These are phyloP conservation scores for Epizoanthus illoricatus DNA, from an alignment of 92 coral and sea anemone genomes.

Conservation along the genomic window DNA sequence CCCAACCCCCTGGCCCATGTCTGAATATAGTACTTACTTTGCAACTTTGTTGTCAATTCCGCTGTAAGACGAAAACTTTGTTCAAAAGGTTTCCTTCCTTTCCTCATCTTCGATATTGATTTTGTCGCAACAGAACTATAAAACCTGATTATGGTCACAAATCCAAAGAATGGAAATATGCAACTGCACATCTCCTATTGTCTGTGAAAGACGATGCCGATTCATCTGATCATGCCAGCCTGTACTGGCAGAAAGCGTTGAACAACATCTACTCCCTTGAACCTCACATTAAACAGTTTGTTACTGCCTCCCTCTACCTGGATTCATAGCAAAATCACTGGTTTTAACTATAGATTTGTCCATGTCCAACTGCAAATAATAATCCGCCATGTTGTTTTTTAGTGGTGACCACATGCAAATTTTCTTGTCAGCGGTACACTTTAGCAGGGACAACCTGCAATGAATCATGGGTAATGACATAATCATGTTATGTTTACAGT, in stretches of 20 bases:
- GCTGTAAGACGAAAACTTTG: constrained; percentile 1
- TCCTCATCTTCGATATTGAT: constrained; percentile 2
- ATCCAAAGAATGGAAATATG: neutral
- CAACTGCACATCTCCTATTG: neutral
- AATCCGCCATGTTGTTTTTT: constrained; percentile 10
- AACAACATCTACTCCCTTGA: too few species aligned
- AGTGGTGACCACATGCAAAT: neutral
- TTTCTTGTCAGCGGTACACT: constrained; percentile 24
- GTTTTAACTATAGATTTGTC: too few species aligned
- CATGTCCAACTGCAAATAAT: neutral
- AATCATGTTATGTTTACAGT: neutral
- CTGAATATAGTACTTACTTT: constrained; percentile 7
- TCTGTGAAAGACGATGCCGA: too few species aligned
- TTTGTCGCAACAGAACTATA: neutral
- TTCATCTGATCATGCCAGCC: too few species aligned
- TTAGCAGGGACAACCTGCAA: neutral
- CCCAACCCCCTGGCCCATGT: too few species aligned
- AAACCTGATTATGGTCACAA: neutral
- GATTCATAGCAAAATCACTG: too few species aligned
- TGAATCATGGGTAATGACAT: constrained; percentile 19
- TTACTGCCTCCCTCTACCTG: too few species aligned
- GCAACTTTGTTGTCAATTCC: neutral
- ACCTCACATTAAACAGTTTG: too few species aligned
- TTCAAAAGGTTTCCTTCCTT: constrained; percentile 1
- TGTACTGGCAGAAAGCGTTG: too few species aligned